phyloP scores from a whole-genome alignment of 53 echinoderm and acorn worm species.

The Astropecten irregularis region DNA sequence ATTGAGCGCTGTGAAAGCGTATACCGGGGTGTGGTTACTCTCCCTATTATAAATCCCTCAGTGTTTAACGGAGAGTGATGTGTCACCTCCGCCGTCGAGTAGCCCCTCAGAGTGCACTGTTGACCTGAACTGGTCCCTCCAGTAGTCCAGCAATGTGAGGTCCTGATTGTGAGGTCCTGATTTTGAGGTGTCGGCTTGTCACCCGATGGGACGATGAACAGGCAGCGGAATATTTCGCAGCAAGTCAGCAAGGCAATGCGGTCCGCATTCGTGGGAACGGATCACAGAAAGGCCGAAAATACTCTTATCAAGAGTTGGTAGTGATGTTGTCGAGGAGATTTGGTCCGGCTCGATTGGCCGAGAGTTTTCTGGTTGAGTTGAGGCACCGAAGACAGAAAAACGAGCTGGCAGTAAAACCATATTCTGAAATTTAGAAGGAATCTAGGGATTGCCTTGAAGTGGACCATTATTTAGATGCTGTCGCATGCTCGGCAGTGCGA shows the following conservation, averaged over 20 bases:
- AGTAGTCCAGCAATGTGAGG: no score
- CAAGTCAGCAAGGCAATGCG: slow-evolving; percentile 15
- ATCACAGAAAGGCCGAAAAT: not conserved
- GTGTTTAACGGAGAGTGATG: no score
- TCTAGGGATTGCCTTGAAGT: not conserved
- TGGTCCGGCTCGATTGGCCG: not conserved
- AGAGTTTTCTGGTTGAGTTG: not conserved
- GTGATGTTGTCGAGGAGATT: not conserved
- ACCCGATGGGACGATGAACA: slow-evolving; percentile 4
- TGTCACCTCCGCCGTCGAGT: no score
- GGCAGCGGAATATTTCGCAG: not conserved
- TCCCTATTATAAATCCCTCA: no score
- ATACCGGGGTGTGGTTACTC: no score
- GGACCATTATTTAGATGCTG: not conserved
- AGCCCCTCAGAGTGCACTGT: no score
- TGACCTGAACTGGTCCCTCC: no score
- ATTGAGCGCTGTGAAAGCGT: no score
- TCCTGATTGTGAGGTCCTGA: no score
- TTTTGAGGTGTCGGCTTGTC: not conserved
- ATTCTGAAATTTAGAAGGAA: not conserved
- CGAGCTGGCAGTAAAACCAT: not conserved
- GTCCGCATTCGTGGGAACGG: not conserved
- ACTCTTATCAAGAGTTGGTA: not conserved
- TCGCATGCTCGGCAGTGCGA: not conserved
- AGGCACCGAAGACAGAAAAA: slow-evolving; percentile 3